Conservation (phyloP, 2,113 vertebrate genomes). For the Sporophila hypoxantha region DNA sequence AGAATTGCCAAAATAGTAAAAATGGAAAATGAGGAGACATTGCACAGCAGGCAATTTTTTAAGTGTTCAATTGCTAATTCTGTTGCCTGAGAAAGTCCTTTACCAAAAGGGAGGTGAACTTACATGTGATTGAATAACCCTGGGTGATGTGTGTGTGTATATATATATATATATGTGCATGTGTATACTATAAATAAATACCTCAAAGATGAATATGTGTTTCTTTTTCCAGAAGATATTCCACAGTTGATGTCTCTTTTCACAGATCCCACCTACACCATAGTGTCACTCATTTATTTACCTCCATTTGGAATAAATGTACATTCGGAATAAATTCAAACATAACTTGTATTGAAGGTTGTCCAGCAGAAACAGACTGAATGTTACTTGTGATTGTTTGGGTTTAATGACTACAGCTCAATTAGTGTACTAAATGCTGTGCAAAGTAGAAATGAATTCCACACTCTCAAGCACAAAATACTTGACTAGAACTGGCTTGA, state of each 20-base stretch:
- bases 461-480: neutral
- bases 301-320: constrained; percentile 5
- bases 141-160: neutral
- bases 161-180: neutral
- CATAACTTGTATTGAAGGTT: neutral
- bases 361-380: neutral
- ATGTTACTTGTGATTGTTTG: neutral
- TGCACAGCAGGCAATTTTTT: neutral
- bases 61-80: neutral
- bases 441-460: constrained; percentile 2
- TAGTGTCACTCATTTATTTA: constrained; percentile 41
- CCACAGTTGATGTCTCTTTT: constrained; percentile 19
- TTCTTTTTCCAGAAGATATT: constrained; percentile 36
- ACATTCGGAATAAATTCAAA: neutral
- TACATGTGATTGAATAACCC: constrained; percentile 9
- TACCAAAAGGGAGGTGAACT: neutral
- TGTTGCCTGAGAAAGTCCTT: neutral
- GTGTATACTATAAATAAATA: constrained; percentile 17
- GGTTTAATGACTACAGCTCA: neutral
- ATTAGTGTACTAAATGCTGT: neutral
- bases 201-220: neutral
- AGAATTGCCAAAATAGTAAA: constrained; percentile 5
- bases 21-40: neutral
- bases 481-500: neutral
- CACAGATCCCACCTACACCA: constrained; percentile 23